These are phyloP conservation scores for Hyperoplus lanceolatus DNA, from an alignment of 2,797 vertebrate genomes.

Conservation along the genomic window DNA sequence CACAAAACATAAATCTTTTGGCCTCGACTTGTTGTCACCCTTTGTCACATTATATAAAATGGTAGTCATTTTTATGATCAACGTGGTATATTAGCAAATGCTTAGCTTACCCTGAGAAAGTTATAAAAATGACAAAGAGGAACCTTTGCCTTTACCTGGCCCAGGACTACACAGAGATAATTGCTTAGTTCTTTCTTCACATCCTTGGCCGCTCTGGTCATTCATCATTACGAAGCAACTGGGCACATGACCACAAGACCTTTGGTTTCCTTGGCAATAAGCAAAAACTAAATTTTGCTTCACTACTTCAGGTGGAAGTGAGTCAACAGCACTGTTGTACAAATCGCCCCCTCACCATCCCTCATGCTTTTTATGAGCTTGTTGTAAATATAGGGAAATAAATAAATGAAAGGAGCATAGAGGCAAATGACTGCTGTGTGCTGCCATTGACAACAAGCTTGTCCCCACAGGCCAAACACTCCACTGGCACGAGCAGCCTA, in stretches of 20 bases:
- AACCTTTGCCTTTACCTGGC: conserved; percentile 11
- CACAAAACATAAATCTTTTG: not conserved
- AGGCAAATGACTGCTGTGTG: conserved; percentile 55
- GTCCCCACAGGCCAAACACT: conserved; percentile 50
- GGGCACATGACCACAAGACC: conserved; percentile 50
- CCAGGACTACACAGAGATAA: conserved; percentile 43
- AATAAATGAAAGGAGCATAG: conserved; percentile 36
- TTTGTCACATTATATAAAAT: not conserved
- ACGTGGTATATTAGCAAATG: too few relatives aligned
- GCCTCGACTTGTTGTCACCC: not conserved
- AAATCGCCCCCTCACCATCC: conserved; percentile 74
- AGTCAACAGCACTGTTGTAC: conserved; percentile 80
- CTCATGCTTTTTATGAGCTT: conserved; percentile 59
- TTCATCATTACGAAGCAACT: conserved; percentile 67
- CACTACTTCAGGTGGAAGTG: conserved; percentile 81
- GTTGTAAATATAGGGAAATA: conserved; percentile 48
- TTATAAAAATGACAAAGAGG: conserved; percentile 1
- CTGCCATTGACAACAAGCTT: conserved; percentile 50
- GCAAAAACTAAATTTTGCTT: conserved; percentile 78
- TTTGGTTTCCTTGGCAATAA: conserved; percentile 83
- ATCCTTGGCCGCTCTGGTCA: conserved; percentile 38
- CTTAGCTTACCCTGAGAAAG: too few relatives aligned
- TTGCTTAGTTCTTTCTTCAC: conserved; percentile 47
- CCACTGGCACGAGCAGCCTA: conserved; percentile 29
- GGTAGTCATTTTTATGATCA: conserved; percentile 9